Conservation (phyloP, 2,797 vertebrate species). For the Chromis chromis region DNA sequence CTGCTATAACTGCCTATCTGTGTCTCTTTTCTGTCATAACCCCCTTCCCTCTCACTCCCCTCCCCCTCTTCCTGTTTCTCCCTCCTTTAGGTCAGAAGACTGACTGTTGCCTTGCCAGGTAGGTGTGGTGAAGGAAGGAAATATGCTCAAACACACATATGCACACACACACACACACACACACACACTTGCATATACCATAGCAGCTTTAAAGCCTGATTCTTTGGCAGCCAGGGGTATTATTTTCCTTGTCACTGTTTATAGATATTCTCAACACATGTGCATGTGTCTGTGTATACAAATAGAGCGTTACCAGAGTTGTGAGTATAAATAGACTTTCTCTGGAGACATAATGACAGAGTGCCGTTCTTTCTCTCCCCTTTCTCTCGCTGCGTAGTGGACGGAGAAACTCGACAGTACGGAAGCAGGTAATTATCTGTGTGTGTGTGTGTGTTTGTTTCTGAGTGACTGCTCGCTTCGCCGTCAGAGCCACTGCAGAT, state of each 20-base stretch:
- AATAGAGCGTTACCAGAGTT: conserved; percentile 68
- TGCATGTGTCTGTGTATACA: conserved; percentile 67
- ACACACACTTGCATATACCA: conserved; percentile 29
- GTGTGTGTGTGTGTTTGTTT: conserved; percentile 28
- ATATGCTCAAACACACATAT: conserved; percentile 29
- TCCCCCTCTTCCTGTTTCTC: conserved; percentile 65
- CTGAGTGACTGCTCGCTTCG: conserved; percentile 23
- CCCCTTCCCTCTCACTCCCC: conserved; percentile 6
- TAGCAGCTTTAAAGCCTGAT: conserved; percentile 51
- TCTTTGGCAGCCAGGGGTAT: conserved; percentile 59
- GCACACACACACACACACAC: conserved; percentile 18
- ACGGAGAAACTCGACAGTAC: conserved; percentile 91
- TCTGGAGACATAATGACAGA: conserved; percentile 78
- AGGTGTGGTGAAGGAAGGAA: conserved; percentile 79
- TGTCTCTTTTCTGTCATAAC: conserved; percentile 33
- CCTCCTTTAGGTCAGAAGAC: conserved; percentile 91
- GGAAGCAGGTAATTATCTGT: conserved; percentile 93
- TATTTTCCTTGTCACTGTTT: conserved; percentile 66
- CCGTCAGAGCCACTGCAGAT: conserved; percentile 25
- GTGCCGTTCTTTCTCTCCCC: conserved; percentile 47
- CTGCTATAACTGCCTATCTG: conserved; percentile 52
- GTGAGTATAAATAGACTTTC: conserved; percentile 77
- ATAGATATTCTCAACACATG: conserved; percentile 65
- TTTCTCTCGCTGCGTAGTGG: conserved; percentile 74
- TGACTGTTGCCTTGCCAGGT: conserved; percentile 97